These are phyloP conservation scores for Emys orbicularis DNA, from an alignment of 2,797 vertebrate genomes.

Conservation along the genomic window DNA sequence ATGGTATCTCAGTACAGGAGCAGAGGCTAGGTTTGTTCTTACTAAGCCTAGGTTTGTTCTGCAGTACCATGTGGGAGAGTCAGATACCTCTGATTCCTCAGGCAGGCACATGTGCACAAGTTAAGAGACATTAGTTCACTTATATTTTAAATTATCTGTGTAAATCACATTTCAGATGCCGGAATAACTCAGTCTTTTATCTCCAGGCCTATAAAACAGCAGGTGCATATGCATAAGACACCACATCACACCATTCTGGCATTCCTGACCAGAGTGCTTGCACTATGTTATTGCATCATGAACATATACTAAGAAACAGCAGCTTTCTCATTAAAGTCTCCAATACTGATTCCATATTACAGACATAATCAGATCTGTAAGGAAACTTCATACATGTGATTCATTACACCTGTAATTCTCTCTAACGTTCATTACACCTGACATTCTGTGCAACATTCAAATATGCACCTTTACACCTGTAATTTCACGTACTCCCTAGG, in stretches of 20 bases:
- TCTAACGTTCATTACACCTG: not conserved
- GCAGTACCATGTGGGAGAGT: not conserved
- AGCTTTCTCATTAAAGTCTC: not conserved
- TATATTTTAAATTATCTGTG: not conserved
- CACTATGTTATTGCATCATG: not conserved
- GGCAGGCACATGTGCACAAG: not conserved
- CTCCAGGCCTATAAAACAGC: not conserved
- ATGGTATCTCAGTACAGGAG: not conserved
- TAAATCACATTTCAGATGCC: not conserved
- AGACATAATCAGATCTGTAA: not conserved
- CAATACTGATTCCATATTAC: not conserved
- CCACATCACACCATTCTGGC: not conserved
- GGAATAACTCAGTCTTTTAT: not conserved
- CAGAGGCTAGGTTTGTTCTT: not conserved
- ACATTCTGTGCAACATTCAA: not conserved
- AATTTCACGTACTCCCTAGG: not conserved
- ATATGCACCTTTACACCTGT: not conserved
- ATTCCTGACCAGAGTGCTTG: not conserved
- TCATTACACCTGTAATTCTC: not conserved
- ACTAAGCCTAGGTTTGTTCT: not conserved
- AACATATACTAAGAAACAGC: not conserved
- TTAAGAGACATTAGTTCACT: not conserved
- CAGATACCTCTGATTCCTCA: not conserved
- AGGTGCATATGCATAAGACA: not conserved
- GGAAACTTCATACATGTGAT: not conserved